Conservation (phyloP, 2,797 vertebrate species). For the Heliangelus exortis region DNA sequence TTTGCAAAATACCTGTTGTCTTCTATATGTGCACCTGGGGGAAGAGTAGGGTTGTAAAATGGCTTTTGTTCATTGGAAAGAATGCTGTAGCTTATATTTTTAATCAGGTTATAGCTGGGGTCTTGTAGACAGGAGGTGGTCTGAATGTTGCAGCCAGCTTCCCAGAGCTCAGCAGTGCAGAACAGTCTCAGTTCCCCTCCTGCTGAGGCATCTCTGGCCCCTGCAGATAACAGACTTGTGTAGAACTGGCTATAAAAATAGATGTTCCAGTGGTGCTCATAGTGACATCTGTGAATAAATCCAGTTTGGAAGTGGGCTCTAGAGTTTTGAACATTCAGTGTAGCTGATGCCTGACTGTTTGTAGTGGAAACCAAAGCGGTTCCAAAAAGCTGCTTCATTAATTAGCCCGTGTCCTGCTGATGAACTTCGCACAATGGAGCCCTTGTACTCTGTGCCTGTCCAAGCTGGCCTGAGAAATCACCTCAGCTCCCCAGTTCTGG, state of each 20-base stretch:
- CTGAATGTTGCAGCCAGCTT: background rate
- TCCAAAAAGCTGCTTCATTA: constrained; percentile 66
- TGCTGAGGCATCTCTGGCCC: background rate
- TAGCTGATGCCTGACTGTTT: background rate
- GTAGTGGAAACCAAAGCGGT: background rate
- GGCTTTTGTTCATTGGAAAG: background rate
- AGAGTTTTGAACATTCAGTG: background rate
- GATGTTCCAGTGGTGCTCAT: background rate
- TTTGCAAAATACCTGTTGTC: background rate
- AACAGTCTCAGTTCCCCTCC: background rate
- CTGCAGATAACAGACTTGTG: background rate
- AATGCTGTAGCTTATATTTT: background rate
- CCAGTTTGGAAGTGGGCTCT: rapidly evolving
- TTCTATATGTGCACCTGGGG: background rate
- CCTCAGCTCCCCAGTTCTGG: background rate
- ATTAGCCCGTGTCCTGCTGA: constrained; percentile 59
- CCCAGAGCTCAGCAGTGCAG: rapidly evolving
- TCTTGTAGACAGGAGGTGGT: background rate
- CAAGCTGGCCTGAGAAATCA: constrained; percentile 19
- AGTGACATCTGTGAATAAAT: background rate
- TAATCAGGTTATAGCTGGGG: background rate
- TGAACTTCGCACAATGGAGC: constrained; percentile 60
- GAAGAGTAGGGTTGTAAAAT: background rate
- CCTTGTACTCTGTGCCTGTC: background rate
- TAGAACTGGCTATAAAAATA: background rate